Conservation (phyloP, 2,888 invertebrate genomes). For the Latrodectus elegans region DNA sequence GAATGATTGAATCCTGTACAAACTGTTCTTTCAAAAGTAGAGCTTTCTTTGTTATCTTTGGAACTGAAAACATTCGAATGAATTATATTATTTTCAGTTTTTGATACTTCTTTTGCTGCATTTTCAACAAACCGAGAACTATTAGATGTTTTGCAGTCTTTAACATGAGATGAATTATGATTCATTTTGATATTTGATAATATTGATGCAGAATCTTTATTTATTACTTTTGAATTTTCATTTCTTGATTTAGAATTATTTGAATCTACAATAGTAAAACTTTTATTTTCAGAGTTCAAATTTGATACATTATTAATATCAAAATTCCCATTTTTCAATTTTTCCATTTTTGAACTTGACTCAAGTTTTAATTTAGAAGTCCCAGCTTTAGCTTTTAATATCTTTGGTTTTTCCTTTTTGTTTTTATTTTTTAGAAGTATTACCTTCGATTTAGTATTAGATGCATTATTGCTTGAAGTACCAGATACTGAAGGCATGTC, state of each 20-base stretch:
- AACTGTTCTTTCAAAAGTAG: neutral
- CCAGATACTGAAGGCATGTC: neutral
- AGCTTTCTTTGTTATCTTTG: neutral
- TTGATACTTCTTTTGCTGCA: neutral
- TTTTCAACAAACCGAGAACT: neutral
- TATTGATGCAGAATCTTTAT: constrained; percentile 2
- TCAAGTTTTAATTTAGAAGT: neutral
- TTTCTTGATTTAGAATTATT: constrained; percentile 5
- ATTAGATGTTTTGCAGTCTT: constrained; percentile 1
- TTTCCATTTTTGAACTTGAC: neutral
- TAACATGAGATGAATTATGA: neutral
- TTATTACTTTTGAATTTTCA: constrained; percentile 8
- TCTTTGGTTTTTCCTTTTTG: too few relatives aligned
- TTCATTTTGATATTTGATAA: too few relatives aligned
- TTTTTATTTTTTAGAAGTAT: too few relatives aligned
- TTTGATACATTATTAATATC: neutral
- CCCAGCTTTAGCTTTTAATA: neutral
- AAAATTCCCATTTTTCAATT: neutral
- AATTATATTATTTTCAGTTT: neutral
- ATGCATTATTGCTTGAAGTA: too few relatives aligned
- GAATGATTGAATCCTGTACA: too few relatives aligned
- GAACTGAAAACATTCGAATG: constrained; percentile 4
- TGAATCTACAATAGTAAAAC: neutral
- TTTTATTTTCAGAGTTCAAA: neutral
- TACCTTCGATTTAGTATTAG: too few relatives aligned